Evolutionary conservation across 2,888 invertebrate species (phyloP), one percentile per base, ranked within the genome.

Genomic region (Syritta pipiens): DNA sequence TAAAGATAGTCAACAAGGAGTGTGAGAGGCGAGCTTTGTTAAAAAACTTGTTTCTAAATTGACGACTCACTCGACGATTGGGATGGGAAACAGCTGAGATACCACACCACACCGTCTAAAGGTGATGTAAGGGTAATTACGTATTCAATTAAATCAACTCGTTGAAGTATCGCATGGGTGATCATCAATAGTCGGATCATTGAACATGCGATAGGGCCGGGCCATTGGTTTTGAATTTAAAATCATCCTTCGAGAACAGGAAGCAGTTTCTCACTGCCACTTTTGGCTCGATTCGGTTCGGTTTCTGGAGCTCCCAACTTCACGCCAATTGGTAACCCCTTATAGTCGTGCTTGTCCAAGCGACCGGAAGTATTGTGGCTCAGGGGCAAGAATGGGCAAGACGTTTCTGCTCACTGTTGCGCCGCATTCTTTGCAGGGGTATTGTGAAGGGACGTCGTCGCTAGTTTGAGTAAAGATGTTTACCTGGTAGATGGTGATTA

Each of bases 171-270:
- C 46, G 71, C 53, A 59, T 77, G 65, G 67, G 48, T 55, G 71
- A 28, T 20, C 42, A 10, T 6, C 26, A 26, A 20, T n/a, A n/a
- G n/a, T 28, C 42, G 74, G 74, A 74, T 74, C 79, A 79, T 62
- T 68, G 79, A 44, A 60, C 67, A 74, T 28, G 20, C 60, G 55
- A 67, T 40, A 44, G 65, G 48, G 42, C 53, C 67, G 65, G 48
- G 42, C 53, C 67, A 74, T 74, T 79, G 79, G 26, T 62, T 65
- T 67, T 22, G 17, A 44, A 60, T 60, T 55, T 48, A 32, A 71
- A 53, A 59, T 14, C 32, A 63, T 63, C 42, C 17, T 63, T 59
- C 63, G 40, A n/a, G 46, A 20, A 49, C 35, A 62, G 79, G 79
- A 79, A 79, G 67, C 48, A 44, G 44, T 44, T 57, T 57, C 20